Evolutionary conservation across 2,113 vertebrate genomes (phyloP).

Genomic region (Mionectes macconnelli): DNA sequence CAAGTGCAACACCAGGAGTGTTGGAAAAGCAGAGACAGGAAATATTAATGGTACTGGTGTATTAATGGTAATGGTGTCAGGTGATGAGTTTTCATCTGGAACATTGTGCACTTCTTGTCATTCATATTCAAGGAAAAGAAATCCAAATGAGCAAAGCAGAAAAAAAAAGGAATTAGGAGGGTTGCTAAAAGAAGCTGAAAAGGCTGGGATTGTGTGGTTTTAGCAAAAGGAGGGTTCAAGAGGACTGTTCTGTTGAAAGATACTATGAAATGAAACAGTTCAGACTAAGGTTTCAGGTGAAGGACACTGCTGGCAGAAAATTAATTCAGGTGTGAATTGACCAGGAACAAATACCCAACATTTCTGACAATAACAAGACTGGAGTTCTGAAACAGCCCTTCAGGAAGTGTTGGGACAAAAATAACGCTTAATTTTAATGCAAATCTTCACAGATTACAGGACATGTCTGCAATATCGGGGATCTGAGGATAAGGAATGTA

Average conservation of each 20-base stretch:
- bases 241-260: not conserved
- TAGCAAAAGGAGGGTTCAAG: not conserved
- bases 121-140: not conserved
- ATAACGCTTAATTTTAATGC: not conserved
- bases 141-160: not conserved
- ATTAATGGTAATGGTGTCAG: not conserved
- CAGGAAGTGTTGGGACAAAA: not conserved
- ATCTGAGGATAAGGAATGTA: not conserved
- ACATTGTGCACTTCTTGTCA: not conserved
- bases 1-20: not conserved
- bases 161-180: not conserved
- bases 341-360: not conserved
- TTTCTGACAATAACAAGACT: not conserved
- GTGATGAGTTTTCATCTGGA: not conserved
- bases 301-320: not conserved
- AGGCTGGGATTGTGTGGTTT: not conserved
- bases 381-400: not conserved
- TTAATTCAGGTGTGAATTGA: not conserved
- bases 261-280: not conserved
- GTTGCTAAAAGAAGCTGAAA: not conserved
- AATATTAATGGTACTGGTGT: not conserved
- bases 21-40: not conserved
- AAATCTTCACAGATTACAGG: not conserved
- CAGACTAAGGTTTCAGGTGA: not conserved
- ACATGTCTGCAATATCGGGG: accelerated